phyloP scores from a whole-genome alignment of 1,140 invertebrate genomes.

The Lepidurus couesii region DNA sequence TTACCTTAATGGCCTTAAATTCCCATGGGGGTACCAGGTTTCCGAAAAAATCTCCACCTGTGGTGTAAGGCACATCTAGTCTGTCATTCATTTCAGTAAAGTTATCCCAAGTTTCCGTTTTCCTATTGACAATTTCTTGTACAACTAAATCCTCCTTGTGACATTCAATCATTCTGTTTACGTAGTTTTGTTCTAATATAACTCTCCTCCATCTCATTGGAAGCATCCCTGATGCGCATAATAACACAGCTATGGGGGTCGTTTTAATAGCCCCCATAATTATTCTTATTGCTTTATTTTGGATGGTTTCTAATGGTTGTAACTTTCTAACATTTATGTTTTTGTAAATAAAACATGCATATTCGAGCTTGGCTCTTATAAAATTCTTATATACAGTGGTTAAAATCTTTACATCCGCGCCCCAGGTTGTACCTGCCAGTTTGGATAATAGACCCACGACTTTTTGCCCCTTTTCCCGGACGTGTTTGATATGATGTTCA shows the following conservation, averaged over 20 bases:
- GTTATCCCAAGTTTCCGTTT: background rate
- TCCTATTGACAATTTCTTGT: background rate
- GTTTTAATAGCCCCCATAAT: background rate
- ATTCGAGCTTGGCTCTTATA: background rate
- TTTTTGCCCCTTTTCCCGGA: background rate
- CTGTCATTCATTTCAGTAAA: background rate
- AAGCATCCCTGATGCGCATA: background rate
- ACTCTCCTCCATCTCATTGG: background rate
- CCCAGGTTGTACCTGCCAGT: background rate
- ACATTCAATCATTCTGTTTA: background rate
- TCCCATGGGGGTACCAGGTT: background rate
- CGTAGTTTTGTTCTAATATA: background rate
- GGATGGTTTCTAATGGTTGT: background rate
- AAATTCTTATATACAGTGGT: background rate
- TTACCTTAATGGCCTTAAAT: background rate
- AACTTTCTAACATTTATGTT: no score
- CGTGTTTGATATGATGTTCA: background rate
- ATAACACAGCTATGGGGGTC: background rate
- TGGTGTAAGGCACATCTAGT: background rate
- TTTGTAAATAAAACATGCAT: no score
- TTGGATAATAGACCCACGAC: background rate
- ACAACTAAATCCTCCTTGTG: background rate
- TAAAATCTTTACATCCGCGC: background rate
- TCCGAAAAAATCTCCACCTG: background rate
- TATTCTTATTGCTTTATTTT: background rate